Conservation (phyloP, 2,797 vertebrate species). For the Esox masquinongy region DNA sequence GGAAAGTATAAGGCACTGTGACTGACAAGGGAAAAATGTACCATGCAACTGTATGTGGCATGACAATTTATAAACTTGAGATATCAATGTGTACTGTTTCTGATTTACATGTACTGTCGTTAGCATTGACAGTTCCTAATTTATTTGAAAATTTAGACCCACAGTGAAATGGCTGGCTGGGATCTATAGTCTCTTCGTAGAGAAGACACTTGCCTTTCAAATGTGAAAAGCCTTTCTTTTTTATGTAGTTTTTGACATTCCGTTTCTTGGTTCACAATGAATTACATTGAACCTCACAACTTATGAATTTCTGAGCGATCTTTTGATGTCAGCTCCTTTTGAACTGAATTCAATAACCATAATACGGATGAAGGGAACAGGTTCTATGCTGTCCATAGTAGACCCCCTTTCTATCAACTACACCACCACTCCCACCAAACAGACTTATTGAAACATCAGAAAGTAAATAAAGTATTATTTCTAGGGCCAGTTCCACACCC, state of each 20-base stretch:
- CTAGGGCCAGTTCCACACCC: constrained; percentile 44
- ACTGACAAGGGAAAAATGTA: not conserved
- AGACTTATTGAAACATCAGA: constrained; percentile 55
- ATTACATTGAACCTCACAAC: constrained; percentile 66
- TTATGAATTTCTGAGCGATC: constrained; percentile 69
- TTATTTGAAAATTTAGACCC: not conserved
- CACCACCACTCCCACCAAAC: constrained; percentile 20
- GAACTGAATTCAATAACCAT: constrained; percentile 80
- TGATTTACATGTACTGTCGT: not conserved
- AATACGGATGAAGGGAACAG: constrained; percentile 76
- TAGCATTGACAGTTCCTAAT: not conserved
- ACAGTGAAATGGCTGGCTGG: constrained; percentile 6
- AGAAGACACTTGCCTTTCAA: constrained; percentile 49
- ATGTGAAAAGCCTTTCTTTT: constrained; percentile 57
- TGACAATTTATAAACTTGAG: not conserved
- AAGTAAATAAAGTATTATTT: constrained; percentile 61
- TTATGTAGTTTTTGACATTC: constrained; percentile 68
- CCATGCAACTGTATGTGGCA: not conserved
- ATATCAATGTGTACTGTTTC: not conserved
- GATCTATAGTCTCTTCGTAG: constrained; percentile 17
- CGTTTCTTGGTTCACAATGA: constrained; percentile 63
- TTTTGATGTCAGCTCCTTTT: constrained; percentile 80
- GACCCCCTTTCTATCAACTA: constrained; percentile 29
- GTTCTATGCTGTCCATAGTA: constrained; percentile 55
- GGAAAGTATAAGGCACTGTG: not conserved